Conservation (phyloP, 2,888 invertebrate species). For the Bugula neritina region DNA sequence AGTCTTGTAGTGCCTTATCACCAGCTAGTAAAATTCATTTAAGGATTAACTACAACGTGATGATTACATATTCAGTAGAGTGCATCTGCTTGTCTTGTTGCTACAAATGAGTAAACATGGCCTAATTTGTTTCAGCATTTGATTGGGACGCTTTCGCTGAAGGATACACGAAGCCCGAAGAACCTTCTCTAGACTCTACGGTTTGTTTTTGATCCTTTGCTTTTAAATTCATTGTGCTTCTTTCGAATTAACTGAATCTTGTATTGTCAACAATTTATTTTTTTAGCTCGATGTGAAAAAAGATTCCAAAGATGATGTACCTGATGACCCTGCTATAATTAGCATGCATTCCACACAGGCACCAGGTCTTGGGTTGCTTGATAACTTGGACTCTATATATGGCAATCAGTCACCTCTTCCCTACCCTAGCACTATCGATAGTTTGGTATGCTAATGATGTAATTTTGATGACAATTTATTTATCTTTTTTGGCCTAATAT, state of each 20-base stretch:
- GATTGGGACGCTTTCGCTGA: background rate
- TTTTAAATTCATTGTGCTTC: too few relatives aligned
- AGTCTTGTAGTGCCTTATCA: too few relatives aligned
- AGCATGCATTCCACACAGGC: slow-evolving; percentile 29
- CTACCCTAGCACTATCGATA: background rate
- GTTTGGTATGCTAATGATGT: too few relatives aligned
- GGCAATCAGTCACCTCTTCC: background rate
- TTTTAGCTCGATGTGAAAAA: slow-evolving; percentile 46
- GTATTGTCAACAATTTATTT: too few relatives aligned
- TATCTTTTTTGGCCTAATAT: too few relatives aligned
- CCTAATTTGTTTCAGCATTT: background rate
- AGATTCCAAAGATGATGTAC: slow-evolving; percentile 45
- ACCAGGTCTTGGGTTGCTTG: slow-evolving; percentile 18
- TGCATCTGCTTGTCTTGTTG: too few relatives aligned
- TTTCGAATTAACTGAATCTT: too few relatives aligned
- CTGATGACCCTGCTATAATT: slow-evolving; percentile 39
- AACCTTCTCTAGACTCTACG: background rate
- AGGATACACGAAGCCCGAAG: background rate
- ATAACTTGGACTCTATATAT: slow-evolving; percentile 26
- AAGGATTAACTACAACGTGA: too few relatives aligned
- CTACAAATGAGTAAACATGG: too few relatives aligned
- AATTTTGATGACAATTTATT: too few relatives aligned
- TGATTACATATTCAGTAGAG: too few relatives aligned
- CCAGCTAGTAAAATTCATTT: too few relatives aligned
- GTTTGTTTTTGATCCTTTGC: background rate